These are phyloP conservation scores for Oryzaephilus surinamensis DNA, from an alignment of 1,140 invertebrate species.

Conservation along the genomic window DNA sequence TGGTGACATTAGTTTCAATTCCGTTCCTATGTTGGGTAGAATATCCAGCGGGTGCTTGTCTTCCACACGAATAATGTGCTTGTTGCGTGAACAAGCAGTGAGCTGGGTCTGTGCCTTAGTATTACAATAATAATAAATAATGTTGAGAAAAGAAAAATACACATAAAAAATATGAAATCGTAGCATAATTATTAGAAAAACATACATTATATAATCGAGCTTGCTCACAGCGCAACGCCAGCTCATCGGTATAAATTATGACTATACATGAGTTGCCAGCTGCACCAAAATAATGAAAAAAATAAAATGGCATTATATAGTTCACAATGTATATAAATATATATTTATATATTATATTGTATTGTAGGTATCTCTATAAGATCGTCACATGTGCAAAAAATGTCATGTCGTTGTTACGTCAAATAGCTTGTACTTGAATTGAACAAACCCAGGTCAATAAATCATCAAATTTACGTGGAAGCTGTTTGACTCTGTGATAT, in stretches of 20 bases:
- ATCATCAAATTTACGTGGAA: too few relatives aligned
- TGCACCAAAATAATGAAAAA: too few relatives aligned
- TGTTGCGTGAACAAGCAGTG: constrained; percentile 33
- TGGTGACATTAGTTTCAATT: constrained; percentile 25
- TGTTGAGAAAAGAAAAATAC: neutral
- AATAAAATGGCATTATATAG: constrained; percentile 16
- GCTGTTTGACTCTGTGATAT: too few relatives aligned
- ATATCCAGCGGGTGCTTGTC: constrained; percentile 34
- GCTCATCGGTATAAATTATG: constrained; percentile 18
- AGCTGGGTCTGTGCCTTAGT: constrained; percentile 39
- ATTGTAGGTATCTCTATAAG: too few relatives aligned
- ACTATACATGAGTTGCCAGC: constrained; percentile 15
- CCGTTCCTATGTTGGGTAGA: constrained; percentile 32
- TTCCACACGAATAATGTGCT: constrained; percentile 32
- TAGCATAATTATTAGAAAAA: constrained; percentile 29
- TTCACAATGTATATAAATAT: constrained; percentile 20
- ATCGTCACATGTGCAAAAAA: too few relatives aligned
- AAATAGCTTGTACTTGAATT: too few relatives aligned
- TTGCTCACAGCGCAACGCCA: constrained; percentile 25
- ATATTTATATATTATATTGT: constrained; percentile 17
- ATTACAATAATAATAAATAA: constrained; percentile 37
- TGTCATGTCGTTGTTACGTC: too few relatives aligned
- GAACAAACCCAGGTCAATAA: too few relatives aligned
- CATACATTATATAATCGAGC: constrained; percentile 26
- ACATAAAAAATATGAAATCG: constrained; percentile 15